Evolutionary conservation across 2,113 vertebrate genomes (phyloP).

Genomic region (Malaclemys terrapin): DNA sequence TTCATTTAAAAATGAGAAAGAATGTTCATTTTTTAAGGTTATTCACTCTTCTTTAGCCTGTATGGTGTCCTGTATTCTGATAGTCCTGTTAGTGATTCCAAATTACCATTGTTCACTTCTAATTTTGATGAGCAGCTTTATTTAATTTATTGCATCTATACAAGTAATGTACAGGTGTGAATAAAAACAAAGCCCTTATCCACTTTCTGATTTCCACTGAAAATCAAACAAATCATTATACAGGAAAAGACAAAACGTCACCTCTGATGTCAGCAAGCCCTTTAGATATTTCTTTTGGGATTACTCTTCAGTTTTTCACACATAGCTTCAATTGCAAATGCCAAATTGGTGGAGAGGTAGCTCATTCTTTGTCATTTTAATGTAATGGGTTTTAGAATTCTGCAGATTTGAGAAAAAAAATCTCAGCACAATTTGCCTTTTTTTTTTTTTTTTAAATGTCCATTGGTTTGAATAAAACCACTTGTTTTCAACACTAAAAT

Average conservation of each 20-base stretch:
- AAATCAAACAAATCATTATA: neutral
- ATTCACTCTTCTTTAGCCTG: neutral
- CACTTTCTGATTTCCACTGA: neutral
- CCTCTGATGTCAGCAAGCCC: constrained; percentile 3
- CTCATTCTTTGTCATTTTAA: constrained; percentile 40
- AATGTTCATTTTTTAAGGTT: neutral
- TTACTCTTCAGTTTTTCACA: neutral
- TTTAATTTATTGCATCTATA: neutral
- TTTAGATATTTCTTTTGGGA: constrained; percentile 11
- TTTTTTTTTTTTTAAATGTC: neutral
- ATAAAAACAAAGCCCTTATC: neutral
- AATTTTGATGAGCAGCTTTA: neutral
- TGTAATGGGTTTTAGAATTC: neutral
- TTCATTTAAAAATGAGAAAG: neutral
- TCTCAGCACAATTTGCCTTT: neutral
- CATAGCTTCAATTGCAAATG: neutral
- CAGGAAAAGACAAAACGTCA: neutral
- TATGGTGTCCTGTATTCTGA: neutral
- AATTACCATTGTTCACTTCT: neutral
- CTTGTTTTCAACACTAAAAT: neutral
- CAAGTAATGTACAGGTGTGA: neutral
- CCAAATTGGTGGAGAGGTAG: neutral
- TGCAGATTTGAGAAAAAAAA: neutral
- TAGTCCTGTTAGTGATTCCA: neutral
- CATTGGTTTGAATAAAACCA: neutral